A percentile compares a stretch with the other conserved stretches of the same genome.
Evolutionary conservation across 2,797 vertebrate species (phyloP).

Genomic region (Gobionotothen gibberifrons): DNA sequence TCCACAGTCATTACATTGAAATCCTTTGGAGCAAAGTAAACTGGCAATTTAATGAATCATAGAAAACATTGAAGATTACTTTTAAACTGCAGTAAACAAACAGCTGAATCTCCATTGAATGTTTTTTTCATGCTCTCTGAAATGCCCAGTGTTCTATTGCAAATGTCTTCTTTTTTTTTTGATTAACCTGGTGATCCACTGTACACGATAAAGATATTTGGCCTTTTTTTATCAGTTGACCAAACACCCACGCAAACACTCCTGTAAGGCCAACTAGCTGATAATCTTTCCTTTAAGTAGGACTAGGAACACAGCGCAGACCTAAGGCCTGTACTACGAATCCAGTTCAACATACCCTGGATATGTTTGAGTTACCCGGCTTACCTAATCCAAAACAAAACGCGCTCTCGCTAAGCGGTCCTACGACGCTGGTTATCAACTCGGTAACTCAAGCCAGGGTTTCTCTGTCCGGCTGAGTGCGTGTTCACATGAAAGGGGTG

Average conservation of each 20-base stretch:
- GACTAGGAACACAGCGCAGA: constrained; percentile 21
- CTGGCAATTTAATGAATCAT: constrained; percentile 20
- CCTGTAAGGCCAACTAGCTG: constrained; percentile 17
- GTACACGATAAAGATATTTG: not conserved
- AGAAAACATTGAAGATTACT: constrained; percentile 7
- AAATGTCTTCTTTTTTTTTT: not conserved
- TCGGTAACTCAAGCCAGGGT: too few relatives aligned
- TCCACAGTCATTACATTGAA: not conserved
- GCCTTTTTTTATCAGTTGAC: too few relatives aligned
- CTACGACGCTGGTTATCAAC: too few relatives aligned
- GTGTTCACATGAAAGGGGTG: too few relatives aligned
- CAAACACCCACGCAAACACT: not conserved
- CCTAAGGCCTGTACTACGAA: not conserved
- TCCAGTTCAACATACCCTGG: too few relatives aligned
- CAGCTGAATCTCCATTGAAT: not conserved
- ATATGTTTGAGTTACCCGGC: too few relatives aligned
- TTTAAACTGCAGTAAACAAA: constrained; percentile 14
- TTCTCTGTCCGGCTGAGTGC: too few relatives aligned
- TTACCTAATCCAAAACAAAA: too few relatives aligned
- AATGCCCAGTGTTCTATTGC: not conserved
- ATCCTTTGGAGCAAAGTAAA: constrained; percentile 4
- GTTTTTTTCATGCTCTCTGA: not conserved
- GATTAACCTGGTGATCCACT: not conserved
- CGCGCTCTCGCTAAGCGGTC: too few relatives aligned
- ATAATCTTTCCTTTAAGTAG: constrained; percentile 37